A percentile compares a stretch with the other conserved stretches of the same genome.
Evolutionary conservation across 2,113 vertebrate genomes (phyloP).

Genomic region (Chlorodrepanis virens): DNA sequence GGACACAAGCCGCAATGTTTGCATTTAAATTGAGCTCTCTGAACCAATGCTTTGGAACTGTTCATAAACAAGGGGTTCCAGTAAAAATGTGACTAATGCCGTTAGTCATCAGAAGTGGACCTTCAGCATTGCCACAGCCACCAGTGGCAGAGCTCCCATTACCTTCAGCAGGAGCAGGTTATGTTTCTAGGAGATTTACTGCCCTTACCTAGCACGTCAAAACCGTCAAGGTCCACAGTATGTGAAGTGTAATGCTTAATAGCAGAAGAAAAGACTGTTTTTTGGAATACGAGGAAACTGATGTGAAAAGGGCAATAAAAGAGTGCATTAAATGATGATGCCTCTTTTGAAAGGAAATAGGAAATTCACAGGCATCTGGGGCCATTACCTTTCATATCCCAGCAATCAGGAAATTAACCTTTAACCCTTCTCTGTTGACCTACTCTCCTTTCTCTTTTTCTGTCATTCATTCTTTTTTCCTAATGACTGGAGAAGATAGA

Average conservation of each 20-base stretch:
- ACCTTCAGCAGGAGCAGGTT: neutral
- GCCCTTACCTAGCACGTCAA: neutral
- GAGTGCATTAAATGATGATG: constrained; percentile 23
- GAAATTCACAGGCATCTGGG: constrained; percentile 35
- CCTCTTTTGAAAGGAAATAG: constrained; percentile 33
- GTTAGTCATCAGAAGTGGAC: constrained; percentile 34
- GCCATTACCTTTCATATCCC: constrained; percentile 54
- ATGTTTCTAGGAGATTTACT: neutral
- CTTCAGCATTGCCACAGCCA: neutral
- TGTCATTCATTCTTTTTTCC: constrained; percentile 24
- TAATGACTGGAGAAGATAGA: constrained; percentile 9
- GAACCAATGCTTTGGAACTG: neutral
- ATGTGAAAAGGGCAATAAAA: constrained; percentile 1
- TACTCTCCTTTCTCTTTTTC: constrained; percentile 43
- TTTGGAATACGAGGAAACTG: neutral
- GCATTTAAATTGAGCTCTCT: neutral
- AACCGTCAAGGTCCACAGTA: neutral
- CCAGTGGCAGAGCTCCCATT: neutral
- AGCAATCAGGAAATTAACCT: constrained; percentile 51
- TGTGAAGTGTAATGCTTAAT: neutral
- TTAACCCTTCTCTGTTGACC: constrained; percentile 33
- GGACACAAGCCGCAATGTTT: neutral
- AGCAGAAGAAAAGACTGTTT: neutral
- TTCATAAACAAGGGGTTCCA: constrained; percentile 36
- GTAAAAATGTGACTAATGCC: constrained; percentile 56